These are phyloP conservation scores for Leiothrix lutea DNA, from an alignment of 2,113 vertebrate species.

Conservation along the genomic window DNA sequence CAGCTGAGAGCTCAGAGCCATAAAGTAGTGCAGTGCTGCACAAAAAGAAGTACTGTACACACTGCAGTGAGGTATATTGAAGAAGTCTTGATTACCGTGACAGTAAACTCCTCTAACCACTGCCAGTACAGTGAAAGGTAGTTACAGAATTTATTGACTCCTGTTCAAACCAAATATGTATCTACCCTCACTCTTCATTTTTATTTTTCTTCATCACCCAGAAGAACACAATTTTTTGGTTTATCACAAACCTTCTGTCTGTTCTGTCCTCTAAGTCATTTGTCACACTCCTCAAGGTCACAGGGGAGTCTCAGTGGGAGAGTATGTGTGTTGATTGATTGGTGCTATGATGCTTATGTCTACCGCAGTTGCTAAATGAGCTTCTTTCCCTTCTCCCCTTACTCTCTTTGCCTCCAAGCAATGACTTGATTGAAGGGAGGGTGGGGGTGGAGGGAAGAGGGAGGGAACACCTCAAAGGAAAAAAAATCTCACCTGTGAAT, in stretches of 20 bases:
- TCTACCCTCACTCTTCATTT: conserved; percentile 46
- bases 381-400: conserved; percentile 23
- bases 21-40: conserved; percentile 56
- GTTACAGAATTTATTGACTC: conserved; percentile 55
- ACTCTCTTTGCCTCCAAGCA: conserved; percentile 14
- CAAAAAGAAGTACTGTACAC: conserved; percentile 62
- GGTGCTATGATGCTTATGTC: conserved; percentile 32
- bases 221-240: conserved; percentile 42
- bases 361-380: conserved; percentile 47
- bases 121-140: not conserved
- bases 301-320: conserved; percentile 16
- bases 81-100: conserved; percentile 71
- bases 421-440: not conserved
- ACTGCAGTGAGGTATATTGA: conserved; percentile 61
- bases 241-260: conserved; percentile 66
- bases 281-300: conserved; percentile 72
- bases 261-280: conserved; percentile 52
- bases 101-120: conserved; percentile 41
- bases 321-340: conserved; percentile 63
- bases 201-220: conserved; percentile 63
- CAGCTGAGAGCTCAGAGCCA: conserved; percentile 53
- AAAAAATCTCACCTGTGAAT: not conserved
- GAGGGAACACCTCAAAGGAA: not conserved
- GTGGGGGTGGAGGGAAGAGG: not conserved
- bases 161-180: conserved; percentile 57